Evolutionary conservation across 92 coral and sea anemone species (phyloP), one percentile per base, ranked within the genome.

Genomic region (Zoanthus solanderi): DNA sequence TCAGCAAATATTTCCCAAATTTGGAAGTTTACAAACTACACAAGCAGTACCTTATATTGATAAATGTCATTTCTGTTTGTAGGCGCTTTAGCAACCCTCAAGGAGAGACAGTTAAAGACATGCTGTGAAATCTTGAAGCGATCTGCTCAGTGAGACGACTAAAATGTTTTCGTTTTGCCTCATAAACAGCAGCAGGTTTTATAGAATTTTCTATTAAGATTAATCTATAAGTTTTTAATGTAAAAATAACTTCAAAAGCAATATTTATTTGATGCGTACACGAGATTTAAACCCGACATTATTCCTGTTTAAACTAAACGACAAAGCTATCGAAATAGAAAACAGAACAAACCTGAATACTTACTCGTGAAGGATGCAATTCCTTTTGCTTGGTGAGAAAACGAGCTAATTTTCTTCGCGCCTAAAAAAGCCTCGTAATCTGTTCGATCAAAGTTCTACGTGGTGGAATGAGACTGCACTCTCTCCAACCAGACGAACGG

Each of bases 391-490:
- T 81, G 45, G 75, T 66, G 47, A 7, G 1, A 16, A 10, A 45
- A 3, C 15, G 23, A 66, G 58, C 60, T 46, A 81, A 66, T 66
- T 71, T 75, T 81, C 42, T n/a, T 46, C 4, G 58, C 32, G 47
- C 14, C 50, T 10, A 13, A 66, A 18, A 29, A 54, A 1, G 6
- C 12, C 13, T 81, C 48, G 56, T 81, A 23, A 29, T 81, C 61
- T 11, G 60, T 65, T 66, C 10, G 46, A 28, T 67, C 45, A 81
- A 75, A 65, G 75, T 28, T 65, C 85, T 81, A 81, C 85, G 85
- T 81, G 85, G 85, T 81, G 85, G 76, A 81, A 81, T 81, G 85
- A 81, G 45, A 37, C 57, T 29, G 65, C 12, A 67, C 75, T 46
- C 85, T 48, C 44, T 63, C 73, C 42, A 42, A 29, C 15, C 53